Base-by-base conservation (phyloP, 2,888 invertebrate species). In the Leucophenga montana region DNA sequence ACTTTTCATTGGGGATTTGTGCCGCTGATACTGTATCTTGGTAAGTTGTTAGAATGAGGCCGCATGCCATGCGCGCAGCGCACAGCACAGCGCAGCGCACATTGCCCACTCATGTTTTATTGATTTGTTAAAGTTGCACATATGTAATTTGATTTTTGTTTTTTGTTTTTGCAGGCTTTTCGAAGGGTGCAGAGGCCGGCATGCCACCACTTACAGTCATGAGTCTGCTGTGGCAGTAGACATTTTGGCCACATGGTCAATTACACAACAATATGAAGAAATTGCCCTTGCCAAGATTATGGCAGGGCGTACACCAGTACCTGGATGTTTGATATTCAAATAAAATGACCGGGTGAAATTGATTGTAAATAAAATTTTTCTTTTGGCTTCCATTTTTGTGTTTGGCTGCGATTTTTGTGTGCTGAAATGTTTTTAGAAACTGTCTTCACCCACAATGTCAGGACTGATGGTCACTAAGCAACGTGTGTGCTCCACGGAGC, bases 1-100 rank as follows among this genome's bases (percentile, higher is more conserved):
- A 88, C 91, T 68, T 93, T 93, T 76, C 93, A 93, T 79, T 93
- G 92, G 91, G 93, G 92, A 56, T 94, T 93, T 75, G 92, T 94
- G 71, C 94, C 94, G 0, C 90, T 92, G 50, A 91, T 94, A 31
- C 84, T 94, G 16, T 94, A 92, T 87, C 87, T 94, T 87, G 94
- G 94, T 92, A 89, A 89, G 88, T 72, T 13, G 22, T 1, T 2
- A 20, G 4, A 2, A 6, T 1, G 20, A 16, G 13, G 48, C 13
- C n/a, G 53, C 9, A 39, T 5, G 8, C 5, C 9, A 39, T 39
- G 39, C 9, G n/a, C n/a, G n/a, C n/a, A n/a, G n/a, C n/a, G n/a
- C n/a, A n/a, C n/a, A n/a, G n/a, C n/a, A n/a, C n/a, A n/a, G n/a
- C n/a, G n/a, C n/a, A n/a, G 39, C 39, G 39, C 39, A 39, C 39